These are phyloP conservation scores for Lutjanus campechanus DNA, from an alignment of 2,797 vertebrate genomes.

Conservation along the genomic window DNA sequence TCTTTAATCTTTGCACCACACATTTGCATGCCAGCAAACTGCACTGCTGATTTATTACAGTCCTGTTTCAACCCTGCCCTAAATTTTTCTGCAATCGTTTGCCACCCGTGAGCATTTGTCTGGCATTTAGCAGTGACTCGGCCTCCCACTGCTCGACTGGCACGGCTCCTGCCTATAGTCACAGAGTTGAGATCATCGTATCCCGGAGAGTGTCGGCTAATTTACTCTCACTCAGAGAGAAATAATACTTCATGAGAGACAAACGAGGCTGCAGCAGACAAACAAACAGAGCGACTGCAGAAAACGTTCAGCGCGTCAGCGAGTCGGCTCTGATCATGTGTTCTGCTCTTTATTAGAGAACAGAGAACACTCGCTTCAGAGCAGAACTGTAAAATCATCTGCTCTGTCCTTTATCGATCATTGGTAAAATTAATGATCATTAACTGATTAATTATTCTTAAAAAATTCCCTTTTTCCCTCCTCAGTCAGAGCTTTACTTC, in stretches of 20 bases:
- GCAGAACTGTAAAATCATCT: too few species aligned
- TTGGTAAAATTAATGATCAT: too few species aligned
- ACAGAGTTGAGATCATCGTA: constrained; percentile 26
- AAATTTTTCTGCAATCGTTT: constrained; percentile 38
- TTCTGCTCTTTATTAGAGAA: not conserved
- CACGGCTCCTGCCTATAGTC: constrained; percentile 35
- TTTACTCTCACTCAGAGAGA: constrained; percentile 37
- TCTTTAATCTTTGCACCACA: constrained; percentile 40
- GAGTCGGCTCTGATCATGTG: not conserved
- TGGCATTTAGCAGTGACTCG: constrained; percentile 49
- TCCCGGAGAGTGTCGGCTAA: constrained; percentile 33
- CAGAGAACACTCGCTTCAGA: too few species aligned
- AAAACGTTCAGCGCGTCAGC: not conserved
- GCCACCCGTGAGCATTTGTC: constrained; percentile 52
- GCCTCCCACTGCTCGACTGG: constrained; percentile 42
- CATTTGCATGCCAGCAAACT: constrained; percentile 13
- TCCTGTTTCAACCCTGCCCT: constrained; percentile 20
- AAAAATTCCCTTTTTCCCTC: too few species aligned
- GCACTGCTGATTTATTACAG: constrained; percentile 24
- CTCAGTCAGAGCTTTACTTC: too few species aligned
- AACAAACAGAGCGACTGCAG: not conserved
- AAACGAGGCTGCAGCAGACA: constrained; percentile 23
- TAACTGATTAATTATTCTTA: too few species aligned
- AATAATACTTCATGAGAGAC: constrained; percentile 34
- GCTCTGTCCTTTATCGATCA: too few species aligned